phyloP scores from a whole-genome alignment of 2,797 vertebrate species.

The Danio kyathit region DNA sequence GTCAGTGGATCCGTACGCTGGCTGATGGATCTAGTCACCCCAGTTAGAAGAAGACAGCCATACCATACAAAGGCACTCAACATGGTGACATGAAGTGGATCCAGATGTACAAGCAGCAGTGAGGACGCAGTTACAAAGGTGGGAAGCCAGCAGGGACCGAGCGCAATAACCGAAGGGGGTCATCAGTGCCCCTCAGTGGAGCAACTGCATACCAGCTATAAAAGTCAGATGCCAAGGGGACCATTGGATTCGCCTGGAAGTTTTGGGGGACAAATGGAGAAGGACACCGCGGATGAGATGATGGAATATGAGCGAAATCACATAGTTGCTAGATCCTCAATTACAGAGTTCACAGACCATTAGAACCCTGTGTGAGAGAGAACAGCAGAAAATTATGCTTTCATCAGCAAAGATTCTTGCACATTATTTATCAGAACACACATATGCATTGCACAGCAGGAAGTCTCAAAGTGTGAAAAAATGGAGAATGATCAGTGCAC shows the following conservation, averaged over 20 bases:
- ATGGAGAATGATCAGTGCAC: background rate
- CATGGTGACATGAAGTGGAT: constrained; percentile 48
- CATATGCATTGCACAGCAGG: constrained; percentile 29
- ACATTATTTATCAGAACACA: constrained; percentile 25
- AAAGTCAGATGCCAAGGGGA: constrained; percentile 37
- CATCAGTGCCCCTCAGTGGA: constrained; percentile 52
- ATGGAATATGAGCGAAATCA: constrained; percentile 38
- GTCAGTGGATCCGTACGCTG: constrained; percentile 82
- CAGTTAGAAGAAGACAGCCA: constrained; percentile 84
- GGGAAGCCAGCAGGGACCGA: constrained; percentile 31
- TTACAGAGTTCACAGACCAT: constrained; percentile 43
- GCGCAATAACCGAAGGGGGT: constrained; percentile 44
- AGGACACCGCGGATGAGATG: constrained; percentile 7
- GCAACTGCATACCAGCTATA: constrained; percentile 21
- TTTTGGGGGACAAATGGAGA: background rate
- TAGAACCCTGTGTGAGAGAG: constrained; percentile 41
- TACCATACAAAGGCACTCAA: constrained; percentile 68
- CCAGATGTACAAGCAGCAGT: constrained; percentile 21
- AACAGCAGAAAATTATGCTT: constrained; percentile 49
- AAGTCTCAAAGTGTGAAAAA: constrained; percentile 16
- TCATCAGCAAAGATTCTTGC: constrained; percentile 25
- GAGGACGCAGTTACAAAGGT: constrained; percentile 41
- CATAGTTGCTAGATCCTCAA: constrained; percentile 23
- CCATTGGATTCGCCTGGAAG: constrained; percentile 46
- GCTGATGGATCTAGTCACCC: constrained; percentile 82